Percentiles rank a stretch among this genome's conserved stretches.
Evolutionary conservation across 2,113 vertebrate genomes (phyloP).

Genomic region (Pyxicephalus adspersus): DNA sequence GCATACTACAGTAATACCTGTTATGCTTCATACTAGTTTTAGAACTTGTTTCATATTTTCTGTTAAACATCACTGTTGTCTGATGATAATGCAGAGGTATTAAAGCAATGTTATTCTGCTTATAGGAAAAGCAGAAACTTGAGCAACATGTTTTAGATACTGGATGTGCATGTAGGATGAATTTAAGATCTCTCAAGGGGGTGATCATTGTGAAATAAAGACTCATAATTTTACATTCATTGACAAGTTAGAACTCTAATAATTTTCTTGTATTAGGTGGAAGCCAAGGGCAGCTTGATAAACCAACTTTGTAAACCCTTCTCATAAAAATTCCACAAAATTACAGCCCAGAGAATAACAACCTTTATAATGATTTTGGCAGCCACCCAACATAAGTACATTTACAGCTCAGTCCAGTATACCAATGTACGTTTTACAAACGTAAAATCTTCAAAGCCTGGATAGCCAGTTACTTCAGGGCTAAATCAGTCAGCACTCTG

Average conservation of each 20-base stretch:
- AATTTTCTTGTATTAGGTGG: conserved; percentile 26
- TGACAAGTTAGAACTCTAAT: conserved; percentile 1
- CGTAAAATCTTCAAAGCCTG: neutral
- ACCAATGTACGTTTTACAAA: conserved; percentile 9
- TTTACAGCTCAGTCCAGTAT: conserved; percentile 21
- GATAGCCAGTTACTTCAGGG: neutral
- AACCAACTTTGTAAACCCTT: conserved; percentile 31
- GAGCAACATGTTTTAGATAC: no score
- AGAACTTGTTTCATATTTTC: no score
- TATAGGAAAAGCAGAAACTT: no score
- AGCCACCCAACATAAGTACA: conserved; percentile 39
- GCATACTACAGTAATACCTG: no score
- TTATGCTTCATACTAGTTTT: no score
- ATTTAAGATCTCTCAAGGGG: no score
- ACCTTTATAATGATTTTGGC: conserved; percentile 44
- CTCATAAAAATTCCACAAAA: conserved; percentile 53
- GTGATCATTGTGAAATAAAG: no score
- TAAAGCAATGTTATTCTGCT: no score
- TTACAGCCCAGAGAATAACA: conserved; percentile 42
- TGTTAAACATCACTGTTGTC: no score
- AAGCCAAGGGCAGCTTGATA: conserved; percentile 20
- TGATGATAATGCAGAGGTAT: no score
- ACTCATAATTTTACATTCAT: no score
- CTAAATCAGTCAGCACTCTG: conserved; percentile 28
- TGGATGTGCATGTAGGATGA: no score